Base-by-base conservation (phyloP, 37 sponge, comb jelly and placozoan species). In the Dysidea cf. avara region DNA sequence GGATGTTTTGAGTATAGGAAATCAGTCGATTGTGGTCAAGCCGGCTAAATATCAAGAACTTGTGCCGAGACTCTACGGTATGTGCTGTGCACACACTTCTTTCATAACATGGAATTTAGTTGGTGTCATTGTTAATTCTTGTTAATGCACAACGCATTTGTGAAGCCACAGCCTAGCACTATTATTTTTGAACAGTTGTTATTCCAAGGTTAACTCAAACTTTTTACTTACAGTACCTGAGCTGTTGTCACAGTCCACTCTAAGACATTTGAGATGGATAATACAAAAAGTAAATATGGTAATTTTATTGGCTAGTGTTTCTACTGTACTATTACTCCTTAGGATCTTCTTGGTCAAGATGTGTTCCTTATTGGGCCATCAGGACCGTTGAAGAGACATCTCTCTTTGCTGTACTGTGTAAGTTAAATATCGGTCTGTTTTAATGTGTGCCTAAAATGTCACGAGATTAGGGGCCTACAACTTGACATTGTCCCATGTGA, bases 291-390 rank as follows among this genome's bases (percentile, higher is more conserved):
- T 88, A 40, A 26, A 2, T 34, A 2, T 36, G 67, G 18, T 35
- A 21, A 25, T 21, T 66, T 3, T 3, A 14, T 38, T 3, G 37
- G 2, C 59, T 59, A 66, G 50, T 6, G 17, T 9, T 39, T 56
- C 26, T 3, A 14, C 24, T 32, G 13, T n/a, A 1, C 29, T 76
- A 2, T 53, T 17, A 2, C 38, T 50, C 37, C 17, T 1, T 26
- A 94, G 91, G 92, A 90, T 67, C 37, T 56, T 28, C 57, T 90
- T 6, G 72, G 79, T 30, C 96, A 95, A 55, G 96, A 95, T 67
- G 87, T 95, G 83, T 95, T 90, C 56, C 80, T 95, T 29, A 68
- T 95, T 32, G 92, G 96, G 12, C 76, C 71, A 25, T 87, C 96
- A 36, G 96, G 96, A 6, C 85, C 96, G 0, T 33, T 65, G 36